Percentiles rank a stretch among this genome's conserved stretches.
These are phyloP conservation scores for Hestina assimilis DNA, from an alignment of 1,140 invertebrate species.

Conservation along the genomic window DNA sequence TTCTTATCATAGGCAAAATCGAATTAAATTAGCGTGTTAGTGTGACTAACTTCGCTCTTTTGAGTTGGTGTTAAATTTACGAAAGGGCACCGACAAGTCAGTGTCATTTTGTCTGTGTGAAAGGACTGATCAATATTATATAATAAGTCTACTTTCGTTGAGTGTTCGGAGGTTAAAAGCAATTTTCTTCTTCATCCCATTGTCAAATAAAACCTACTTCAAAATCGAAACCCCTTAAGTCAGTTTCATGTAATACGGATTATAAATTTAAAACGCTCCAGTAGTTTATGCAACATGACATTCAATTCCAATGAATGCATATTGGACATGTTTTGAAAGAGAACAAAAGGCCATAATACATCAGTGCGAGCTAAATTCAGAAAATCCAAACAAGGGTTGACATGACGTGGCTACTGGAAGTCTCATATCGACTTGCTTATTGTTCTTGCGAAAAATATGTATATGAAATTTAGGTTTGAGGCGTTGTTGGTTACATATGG, in stretches of 20 bases:
- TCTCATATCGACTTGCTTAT: neutral
- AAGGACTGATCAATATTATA: too few species aligned
- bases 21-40: too few species aligned
- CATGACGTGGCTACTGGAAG: neutral
- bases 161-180: too few species aligned
- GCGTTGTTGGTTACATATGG: too few species aligned
- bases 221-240: neutral
- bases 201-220: too few species aligned
- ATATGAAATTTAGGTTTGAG: neutral
- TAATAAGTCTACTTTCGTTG: too few species aligned
- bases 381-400: neutral
- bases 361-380: neutral
- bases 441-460: neutral
- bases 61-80: too few species aligned
- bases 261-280: neutral
- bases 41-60: too few species aligned
- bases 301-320: neutral
- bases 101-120: too few species aligned
- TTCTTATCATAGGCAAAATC: too few species aligned
- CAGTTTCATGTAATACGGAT: neutral
- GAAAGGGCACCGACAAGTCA: too few species aligned
- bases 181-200: too few species aligned
- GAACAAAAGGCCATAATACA: neutral
- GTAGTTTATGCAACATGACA: neutral
- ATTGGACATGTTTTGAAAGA: neutral